A percentile compares a stretch with the other conserved stretches of the same genome.
Evolutionary conservation across 2,113 vertebrate species (phyloP).

Genomic region (Crotalus helleri): DNA sequence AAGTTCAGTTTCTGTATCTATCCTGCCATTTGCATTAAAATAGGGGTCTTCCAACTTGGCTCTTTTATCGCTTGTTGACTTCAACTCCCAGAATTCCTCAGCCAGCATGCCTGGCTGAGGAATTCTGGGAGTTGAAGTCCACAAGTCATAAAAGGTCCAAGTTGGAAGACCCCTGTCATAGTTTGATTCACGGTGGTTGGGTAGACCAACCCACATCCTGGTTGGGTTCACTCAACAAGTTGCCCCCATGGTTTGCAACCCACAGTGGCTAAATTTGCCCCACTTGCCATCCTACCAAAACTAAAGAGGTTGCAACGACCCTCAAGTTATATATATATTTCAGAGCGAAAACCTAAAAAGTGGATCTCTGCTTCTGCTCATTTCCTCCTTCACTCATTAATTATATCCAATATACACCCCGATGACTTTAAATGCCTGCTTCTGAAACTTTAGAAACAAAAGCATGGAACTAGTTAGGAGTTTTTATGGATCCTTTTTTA

Average conservation of each 20-base stretch:
- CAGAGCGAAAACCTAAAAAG: neutral
- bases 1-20: too few relatives aligned
- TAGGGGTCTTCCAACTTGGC: too few relatives aligned
- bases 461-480: neutral
- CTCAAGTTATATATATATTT: neutral
- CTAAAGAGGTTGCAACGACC: neutral
- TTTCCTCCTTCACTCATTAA: neutral
- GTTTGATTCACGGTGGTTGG: too few relatives aligned
- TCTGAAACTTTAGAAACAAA: neutral
- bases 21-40: too few relatives aligned
- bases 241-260: neutral
- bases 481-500: neutral
- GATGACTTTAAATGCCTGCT: neutral
- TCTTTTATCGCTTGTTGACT: too few relatives aligned
- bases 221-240: neutral
- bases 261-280: neutral
- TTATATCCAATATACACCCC: neutral
- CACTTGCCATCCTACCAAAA: neutral
- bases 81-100: too few relatives aligned
- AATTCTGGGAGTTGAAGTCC: too few relatives aligned
- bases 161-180: too few relatives aligned
- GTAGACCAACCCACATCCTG: too few relatives aligned
- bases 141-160: too few relatives aligned
- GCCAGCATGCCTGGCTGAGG: too few relatives aligned
- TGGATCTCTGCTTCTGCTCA: neutral